These are phyloP conservation scores for Cavia porcellus DNA, from an alignment of 2,113 vertebrate species.

Conservation along the genomic window DNA sequence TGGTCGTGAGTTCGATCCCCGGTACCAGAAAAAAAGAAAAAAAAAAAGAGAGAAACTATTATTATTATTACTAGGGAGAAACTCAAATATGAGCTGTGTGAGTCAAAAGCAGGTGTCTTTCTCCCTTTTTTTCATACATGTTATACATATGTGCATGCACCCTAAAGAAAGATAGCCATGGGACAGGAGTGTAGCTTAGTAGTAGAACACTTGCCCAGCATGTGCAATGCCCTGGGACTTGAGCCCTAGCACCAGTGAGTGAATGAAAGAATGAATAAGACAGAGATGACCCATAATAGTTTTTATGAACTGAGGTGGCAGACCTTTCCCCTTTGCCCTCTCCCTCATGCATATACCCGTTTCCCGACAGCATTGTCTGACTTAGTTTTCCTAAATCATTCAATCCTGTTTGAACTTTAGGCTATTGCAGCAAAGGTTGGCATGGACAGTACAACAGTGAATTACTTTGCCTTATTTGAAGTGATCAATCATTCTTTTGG, in stretches of 20 bases:
- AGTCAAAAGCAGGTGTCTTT: neutral
- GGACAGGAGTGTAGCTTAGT: neutral
- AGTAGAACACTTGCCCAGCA: neutral
- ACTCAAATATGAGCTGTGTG: conserved; percentile 29
- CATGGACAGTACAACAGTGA: conserved; percentile 97
- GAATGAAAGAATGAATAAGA: neutral
- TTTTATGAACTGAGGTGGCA: neutral
- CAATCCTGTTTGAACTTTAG: conserved; percentile 83
- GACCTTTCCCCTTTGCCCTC: neutral
- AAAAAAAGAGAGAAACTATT: conserved; percentile 35
- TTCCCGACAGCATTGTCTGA: neutral
- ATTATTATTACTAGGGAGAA: neutral
- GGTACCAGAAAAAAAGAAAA: neutral
- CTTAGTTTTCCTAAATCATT: neutral
- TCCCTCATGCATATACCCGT: neutral
- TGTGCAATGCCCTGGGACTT: neutral
- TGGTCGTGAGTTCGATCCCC: no score
- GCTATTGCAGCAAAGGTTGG: conserved; percentile 95
- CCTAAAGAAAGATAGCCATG: neutral
- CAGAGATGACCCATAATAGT: neutral
- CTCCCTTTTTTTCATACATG: neutral
- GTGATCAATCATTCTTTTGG: conserved; percentile 98
- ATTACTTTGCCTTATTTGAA: conserved; percentile 98
- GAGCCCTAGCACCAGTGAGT: neutral
- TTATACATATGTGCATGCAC: neutral